Evolutionary conservation across 2,113 vertebrate genomes (phyloP), one percentile per base, ranked within the genome.

Genomic region (Daphoenositta chrysoptera): DNA sequence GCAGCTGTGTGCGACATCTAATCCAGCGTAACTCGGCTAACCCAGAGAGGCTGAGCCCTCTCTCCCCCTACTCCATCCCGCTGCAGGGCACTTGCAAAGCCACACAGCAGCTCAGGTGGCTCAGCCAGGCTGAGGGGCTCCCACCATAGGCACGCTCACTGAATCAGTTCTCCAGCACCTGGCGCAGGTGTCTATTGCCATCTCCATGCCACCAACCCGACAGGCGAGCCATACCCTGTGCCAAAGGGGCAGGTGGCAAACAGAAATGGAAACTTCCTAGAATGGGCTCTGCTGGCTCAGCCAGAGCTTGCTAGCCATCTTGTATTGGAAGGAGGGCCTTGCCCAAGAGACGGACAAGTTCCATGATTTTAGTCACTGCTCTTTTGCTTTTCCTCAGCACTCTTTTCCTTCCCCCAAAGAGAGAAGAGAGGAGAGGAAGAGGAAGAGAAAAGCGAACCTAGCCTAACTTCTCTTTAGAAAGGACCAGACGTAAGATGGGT

Each of bases 131-230:
- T 2, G 3, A 69, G 27, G 21, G 72, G 77, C 39, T 54, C 28
- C 33, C 26, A 15, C 2, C 37, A 18, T 0, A 1, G 1, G 30
- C 47, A 17, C 0, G 1, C 26, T 56, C 13, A 1, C 1, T 0
- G 0, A 3, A 48, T 6, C 1, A 0, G 20, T 17, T 76, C 45
- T 76, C 27, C 45, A 50, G 60, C 50, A 26, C 13, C 22, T 1
- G 0, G 31, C 0, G 0, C 1, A 61, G 33, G 26, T 2, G 2
- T 11, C 37, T 3, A 9, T 5, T 14, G 24, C 48, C 63, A 15
- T 0, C 4, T 12, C 70, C 17, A 4, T 1, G 1, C 17, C 6
- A 3, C 27, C 2, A 1, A 35, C 18, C 8, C 0, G 0, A 3
- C 2, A 2, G 4, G 13, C 16, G 6, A 83, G 39, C 3, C 0